Conservation (phyloP, 1,140 invertebrate genomes). For the Euwallacea fornicatus region DNA sequence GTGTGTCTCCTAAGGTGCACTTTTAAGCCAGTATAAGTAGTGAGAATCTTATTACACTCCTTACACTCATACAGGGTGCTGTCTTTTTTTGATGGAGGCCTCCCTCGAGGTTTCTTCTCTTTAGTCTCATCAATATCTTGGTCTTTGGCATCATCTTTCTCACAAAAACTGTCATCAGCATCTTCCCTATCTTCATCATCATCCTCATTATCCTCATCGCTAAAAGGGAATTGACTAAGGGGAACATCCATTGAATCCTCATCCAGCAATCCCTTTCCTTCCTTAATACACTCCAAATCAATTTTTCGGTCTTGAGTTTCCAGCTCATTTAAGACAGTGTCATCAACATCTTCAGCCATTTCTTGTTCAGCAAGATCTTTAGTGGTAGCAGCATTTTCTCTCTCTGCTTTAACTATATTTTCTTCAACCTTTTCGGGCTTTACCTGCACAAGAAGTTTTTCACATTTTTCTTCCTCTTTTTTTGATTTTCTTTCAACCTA, state of each 20-base stretch:
- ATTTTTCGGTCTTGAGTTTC: conserved; percentile 5
- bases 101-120: conserved; percentile 21
- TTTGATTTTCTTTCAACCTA: conserved; percentile 34
- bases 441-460: background rate
- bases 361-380: conserved; percentile 8
- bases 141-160: conserved; percentile 23
- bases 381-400: conserved; percentile 16
- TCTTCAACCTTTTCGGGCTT: conserved; percentile 25
- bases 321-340: background rate
- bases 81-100: conserved; percentile 34
- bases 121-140: conserved; percentile 13
- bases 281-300: background rate
- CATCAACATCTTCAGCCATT: conserved; percentile 5
- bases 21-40: conserved; percentile 45
- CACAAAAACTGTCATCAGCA: conserved; percentile 29
- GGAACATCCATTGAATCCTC: conserved; percentile 37
- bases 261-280: conserved; percentile 6
- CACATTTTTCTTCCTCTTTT: conserved; percentile 8
- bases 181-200: conserved; percentile 29
- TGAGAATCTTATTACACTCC: conserved; percentile 48
- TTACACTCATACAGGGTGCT: conserved; percentile 46
- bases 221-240: conserved; percentile 39
- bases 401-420: conserved; percentile 23
- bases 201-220: conserved; percentile 40
- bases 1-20: conserved; percentile 49